Base-by-base conservation (phyloP, 2,888 invertebrate species). In the Andrena minutula region DNA sequence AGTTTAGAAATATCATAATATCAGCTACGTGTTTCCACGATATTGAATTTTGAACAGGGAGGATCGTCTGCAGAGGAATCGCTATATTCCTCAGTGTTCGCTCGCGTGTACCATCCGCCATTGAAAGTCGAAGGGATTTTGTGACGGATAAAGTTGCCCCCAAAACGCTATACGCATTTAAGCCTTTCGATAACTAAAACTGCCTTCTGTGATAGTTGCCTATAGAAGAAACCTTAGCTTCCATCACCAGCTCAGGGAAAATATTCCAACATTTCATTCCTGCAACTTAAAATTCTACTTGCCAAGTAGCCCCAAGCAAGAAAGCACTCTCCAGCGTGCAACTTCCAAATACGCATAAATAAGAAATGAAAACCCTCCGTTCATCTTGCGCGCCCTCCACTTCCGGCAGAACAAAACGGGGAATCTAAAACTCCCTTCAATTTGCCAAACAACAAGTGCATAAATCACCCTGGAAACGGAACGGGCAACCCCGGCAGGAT, bases 1-100 rank as follows among this genome's bases (percentile, higher is more conserved):
- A 89, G 88, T 88, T 89, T 88, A 90, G 89, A 89, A 90, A 90
- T 91, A 90, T 89, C 86, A 89, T 90, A 90, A 86, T 86, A 91
- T 89, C 83, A 86, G 85, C 85, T 86, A 87, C 89, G 87, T 91
- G 91, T 91, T 91, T 88, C 86, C 82, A 78, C 82, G 89, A 91
- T 91, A 91, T 91, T 91, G 91, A 91, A 91, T 91, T 90, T 89
- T 85, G 87, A 90, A 82, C 85, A 75, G 68, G 51, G 23, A 6
- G 53, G 32, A 49, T 64, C 63, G 30, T 51, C 60, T 35, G 53
- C 26, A 51, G 79, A 53, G 60, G 64, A 64, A 61, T 66, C 65
- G 74, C 35, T 26, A 28, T 20, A 58, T 68, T 58, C 61, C 6
- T 26, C 56, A n/a, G n/a, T 12, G 23, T 8, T n/a, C 5, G 53